Percentiles rank a stretch among this genome's conserved stretches.
phyloP scores from a whole-genome alignment of 2,888 invertebrate genomes.

The Drepanosiphum platanoidis region DNA sequence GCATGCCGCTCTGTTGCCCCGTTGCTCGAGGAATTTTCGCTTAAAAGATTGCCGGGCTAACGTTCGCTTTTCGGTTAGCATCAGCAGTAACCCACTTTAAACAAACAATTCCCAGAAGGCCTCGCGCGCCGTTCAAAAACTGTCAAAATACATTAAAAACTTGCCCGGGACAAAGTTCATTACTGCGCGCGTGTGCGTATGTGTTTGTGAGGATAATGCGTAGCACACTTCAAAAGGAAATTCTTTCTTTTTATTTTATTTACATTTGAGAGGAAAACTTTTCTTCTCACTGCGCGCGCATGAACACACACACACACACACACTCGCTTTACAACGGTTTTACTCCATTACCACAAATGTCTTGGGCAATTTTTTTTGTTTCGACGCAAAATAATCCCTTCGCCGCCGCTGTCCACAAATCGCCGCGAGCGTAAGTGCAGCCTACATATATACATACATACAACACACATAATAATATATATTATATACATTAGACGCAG shows the following conservation, averaged over 20 bases:
- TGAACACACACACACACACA: background rate
- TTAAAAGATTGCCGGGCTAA: background rate
- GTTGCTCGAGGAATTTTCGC: no score
- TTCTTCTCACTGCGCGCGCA: background rate
- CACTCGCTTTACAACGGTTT: background rate
- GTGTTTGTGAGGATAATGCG: background rate
- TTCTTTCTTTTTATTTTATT: slow-evolving; percentile 31
- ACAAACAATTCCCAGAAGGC: slow-evolving; percentile 29
- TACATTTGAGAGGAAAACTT: slow-evolving; percentile 32
- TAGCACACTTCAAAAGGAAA: slow-evolving; percentile 22
- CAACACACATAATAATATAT: background rate
- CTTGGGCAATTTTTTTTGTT: no score
- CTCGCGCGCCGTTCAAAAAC: slow-evolving; percentile 28
- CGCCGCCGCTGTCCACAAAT: no score
- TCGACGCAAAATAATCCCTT: no score
- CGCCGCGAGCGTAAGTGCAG: no score
- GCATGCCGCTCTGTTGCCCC: no score
- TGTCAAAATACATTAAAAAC: slow-evolving; percentile 51
- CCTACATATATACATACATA: background rate
- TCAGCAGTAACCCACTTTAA: background rate
- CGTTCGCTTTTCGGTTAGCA: background rate
- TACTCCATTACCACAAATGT: no score
- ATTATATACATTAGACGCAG: no score
- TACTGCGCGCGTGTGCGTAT: background rate
- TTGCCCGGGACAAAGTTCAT: slow-evolving; percentile 23